Evolutionary conservation across 2,113 vertebrate species (phyloP).

Genomic region (Otocyon megalotis): DNA sequence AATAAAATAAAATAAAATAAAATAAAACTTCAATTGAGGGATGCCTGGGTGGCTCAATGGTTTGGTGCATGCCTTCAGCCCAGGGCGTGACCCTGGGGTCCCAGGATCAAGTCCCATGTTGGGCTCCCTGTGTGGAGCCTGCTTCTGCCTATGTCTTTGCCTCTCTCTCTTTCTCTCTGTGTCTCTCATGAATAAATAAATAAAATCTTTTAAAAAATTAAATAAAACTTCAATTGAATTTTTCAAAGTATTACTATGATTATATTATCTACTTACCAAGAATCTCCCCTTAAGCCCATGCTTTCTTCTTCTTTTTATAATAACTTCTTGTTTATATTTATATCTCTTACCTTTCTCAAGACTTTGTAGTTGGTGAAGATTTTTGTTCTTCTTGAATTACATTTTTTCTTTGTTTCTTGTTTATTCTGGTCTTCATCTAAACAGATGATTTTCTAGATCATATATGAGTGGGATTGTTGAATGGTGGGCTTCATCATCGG

Average conservation of each 20-base stretch:
- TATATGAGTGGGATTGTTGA: not conserved
- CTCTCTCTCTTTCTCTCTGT: too few relatives aligned
- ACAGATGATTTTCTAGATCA: not conserved
- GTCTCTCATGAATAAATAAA: too few relatives aligned
- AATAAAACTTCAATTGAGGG: not conserved
- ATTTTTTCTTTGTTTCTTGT: not conserved
- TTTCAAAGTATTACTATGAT: not conserved
- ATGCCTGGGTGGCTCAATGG: too few relatives aligned
- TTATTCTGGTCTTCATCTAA: not conserved
- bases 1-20: too few relatives aligned
- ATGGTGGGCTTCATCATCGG: not conserved
- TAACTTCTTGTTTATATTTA: not conserved
- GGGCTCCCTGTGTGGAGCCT: too few relatives aligned
- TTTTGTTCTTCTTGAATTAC: not conserved
- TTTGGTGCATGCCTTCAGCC: too few relatives aligned
- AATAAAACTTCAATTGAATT: not conserved
- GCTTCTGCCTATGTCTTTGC: too few relatives aligned
- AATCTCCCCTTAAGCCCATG: not conserved
- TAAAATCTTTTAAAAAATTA: too few relatives aligned
- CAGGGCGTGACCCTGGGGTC: too few relatives aligned
- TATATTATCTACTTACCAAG: not conserved
- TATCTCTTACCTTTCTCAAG: not conserved
- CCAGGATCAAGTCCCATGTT: too few relatives aligned
- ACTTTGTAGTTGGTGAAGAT: not conserved
- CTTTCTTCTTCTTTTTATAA: not conserved